These are phyloP conservation scores for Xylota sylvarum DNA, from an alignment of 2,888 invertebrate species.

Conservation along the genomic window DNA sequence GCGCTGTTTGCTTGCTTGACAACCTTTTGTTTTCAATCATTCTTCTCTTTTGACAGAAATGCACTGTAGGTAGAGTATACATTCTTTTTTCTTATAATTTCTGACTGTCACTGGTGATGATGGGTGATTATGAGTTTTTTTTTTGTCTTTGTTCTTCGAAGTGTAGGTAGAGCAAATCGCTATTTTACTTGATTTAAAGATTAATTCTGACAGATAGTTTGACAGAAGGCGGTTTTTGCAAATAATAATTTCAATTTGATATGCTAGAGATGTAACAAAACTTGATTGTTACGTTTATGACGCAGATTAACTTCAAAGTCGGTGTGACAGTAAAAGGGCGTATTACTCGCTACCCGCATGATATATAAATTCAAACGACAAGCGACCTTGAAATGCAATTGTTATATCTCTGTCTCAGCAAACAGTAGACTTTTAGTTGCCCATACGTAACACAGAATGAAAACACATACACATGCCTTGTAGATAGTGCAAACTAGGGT, in stretches of 20 bases:
- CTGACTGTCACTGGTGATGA: slow-evolving; percentile 13
- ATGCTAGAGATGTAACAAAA: slow-evolving; percentile 32
- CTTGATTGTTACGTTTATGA: slow-evolving; percentile 22
- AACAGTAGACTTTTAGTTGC: slow-evolving; percentile 68
- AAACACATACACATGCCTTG: slow-evolving; percentile 29
- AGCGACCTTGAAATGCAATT: slow-evolving; percentile 64
- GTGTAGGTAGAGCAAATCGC: slow-evolving; percentile 44
- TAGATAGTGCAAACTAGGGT: slow-evolving; percentile 13
- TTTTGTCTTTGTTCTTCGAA: slow-evolving; percentile 20
- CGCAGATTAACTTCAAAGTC: slow-evolving; percentile 28
- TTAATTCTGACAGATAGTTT: slow-evolving; percentile 51
- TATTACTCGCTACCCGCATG: neutral
- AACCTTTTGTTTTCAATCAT: slow-evolving; percentile 59
- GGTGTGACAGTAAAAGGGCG: slow-evolving; percentile 43
- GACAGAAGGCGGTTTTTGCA: slow-evolving; percentile 42
- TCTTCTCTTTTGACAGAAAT: slow-evolving; percentile 37
- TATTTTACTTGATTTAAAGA: neutral
- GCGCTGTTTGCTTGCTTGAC: slow-evolving; percentile 44
- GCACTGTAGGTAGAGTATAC: neutral
- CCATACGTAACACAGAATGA: slow-evolving; percentile 19
- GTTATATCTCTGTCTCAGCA: slow-evolving; percentile 48
- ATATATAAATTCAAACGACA: slow-evolving; percentile 49
- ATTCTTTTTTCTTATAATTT: slow-evolving; percentile 1
- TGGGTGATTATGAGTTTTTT: slow-evolving; percentile 17
- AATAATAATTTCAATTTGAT: slow-evolving; percentile 36